Evolutionary conservation across 2,888 invertebrate species (phyloP).

Genomic region (Andrena bucephala): DNA sequence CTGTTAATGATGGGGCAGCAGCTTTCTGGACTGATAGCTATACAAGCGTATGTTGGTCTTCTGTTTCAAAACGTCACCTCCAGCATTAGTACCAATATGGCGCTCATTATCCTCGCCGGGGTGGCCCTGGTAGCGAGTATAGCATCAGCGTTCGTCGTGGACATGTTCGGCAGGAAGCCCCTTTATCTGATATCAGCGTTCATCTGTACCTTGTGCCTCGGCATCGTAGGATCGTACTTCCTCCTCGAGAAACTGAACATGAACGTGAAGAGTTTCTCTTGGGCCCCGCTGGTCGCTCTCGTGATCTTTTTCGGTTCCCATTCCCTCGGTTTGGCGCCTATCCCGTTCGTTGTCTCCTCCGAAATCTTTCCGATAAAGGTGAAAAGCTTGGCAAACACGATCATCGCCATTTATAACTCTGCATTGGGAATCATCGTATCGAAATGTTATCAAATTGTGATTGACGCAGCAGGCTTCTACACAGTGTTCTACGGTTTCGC

Average conservation of each 20-base stretch:
- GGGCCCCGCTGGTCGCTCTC: conserved; percentile 39
- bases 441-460: conserved; percentile 42
- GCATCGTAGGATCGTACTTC: conserved; percentile 30
- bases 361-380: conserved; percentile 63
- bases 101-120: conserved; percentile 39
- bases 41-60: conserved; percentile 26
- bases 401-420: conserved; percentile 50
- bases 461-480: conserved; percentile 30
- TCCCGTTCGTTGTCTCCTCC: conserved; percentile 55
- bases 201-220: conserved; percentile 22
- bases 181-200: conserved; percentile 42
- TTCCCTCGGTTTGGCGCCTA: conserved; percentile 47
- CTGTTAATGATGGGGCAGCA: conserved; percentile 56
- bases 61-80: conserved; percentile 9
- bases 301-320: conserved; percentile 16
- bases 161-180: conserved; percentile 58
- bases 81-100: not conserved
- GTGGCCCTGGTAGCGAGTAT: not conserved
- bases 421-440: conserved; percentile 26
- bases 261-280: not conserved
- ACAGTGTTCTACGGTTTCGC: conserved; percentile 58
- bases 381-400: conserved; percentile 60
- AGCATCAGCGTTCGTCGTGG: conserved; percentile 23
- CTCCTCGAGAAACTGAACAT: not conserved
- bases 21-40: conserved; percentile 39